Evolutionary conservation across 2,113 vertebrate species (phyloP).

Genomic region (Podilymbus podiceps): DNA sequence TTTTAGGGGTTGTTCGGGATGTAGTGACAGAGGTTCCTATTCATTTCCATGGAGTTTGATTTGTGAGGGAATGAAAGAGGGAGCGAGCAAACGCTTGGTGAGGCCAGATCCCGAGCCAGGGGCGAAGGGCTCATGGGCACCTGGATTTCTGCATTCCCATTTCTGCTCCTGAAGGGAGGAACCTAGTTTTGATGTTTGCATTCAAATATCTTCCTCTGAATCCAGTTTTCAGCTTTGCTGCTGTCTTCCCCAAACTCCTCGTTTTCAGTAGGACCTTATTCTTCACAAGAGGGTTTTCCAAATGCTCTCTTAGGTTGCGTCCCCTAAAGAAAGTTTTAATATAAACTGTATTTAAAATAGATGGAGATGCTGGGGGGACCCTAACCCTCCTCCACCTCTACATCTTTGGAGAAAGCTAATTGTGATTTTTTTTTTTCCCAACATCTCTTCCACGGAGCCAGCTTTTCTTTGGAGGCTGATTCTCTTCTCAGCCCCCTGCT

Average conservation of each 20-base stretch:
- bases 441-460: not conserved
- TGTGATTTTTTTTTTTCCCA: not conserved
- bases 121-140: not conserved
- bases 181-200: not conserved
- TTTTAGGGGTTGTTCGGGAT: not conserved
- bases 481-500: not conserved
- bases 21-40: not conserved
- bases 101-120: not conserved
- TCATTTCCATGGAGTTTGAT: not conserved
- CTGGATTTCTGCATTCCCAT: not conserved
- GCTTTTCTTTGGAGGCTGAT: not conserved
- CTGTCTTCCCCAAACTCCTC: not conserved
- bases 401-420: not conserved
- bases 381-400: accelerated
- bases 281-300: not conserved
- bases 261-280: not conserved
- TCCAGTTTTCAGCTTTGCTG: not conserved
- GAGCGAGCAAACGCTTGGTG: not conserved
- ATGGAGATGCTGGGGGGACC: not conserved
- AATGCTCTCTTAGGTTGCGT: not conserved
- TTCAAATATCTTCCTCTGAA: not conserved
- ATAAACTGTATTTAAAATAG: not conserved
- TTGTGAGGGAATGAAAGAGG: not conserved
- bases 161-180: not conserved
- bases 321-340: not conserved